These are phyloP conservation scores for Augochlorella aurata DNA, from an alignment of 2,888 invertebrate genomes.

Conservation along the genomic window DNA sequence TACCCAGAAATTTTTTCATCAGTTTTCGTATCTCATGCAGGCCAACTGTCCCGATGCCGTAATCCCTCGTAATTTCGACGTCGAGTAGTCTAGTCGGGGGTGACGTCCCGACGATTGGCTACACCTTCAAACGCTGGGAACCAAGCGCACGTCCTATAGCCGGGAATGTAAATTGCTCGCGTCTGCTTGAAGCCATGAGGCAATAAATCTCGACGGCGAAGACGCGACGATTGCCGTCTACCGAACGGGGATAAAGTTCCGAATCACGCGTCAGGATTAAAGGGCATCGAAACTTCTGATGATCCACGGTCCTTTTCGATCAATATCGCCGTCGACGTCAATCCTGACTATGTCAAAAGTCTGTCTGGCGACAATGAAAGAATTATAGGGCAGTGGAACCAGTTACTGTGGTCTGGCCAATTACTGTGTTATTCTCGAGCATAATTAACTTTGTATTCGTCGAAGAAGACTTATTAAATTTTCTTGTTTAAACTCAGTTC, in stretches of 20 bases:
- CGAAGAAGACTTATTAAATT: too few relatives aligned
- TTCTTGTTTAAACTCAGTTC: too few relatives aligned
- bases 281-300: slow-evolving; percentile 39
- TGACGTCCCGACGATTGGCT: slow-evolving; percentile 66
- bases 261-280: slow-evolving; percentile 71
- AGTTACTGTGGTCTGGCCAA: too few relatives aligned
- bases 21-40: slow-evolving; percentile 6
- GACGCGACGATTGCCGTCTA: slow-evolving; percentile 77
- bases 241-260: slow-evolving; percentile 67
- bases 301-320: slow-evolving; percentile 11
- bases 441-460: too few relatives aligned
- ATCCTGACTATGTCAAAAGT: background rate
- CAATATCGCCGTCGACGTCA: background rate
- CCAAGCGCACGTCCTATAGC: slow-evolving; percentile 63
- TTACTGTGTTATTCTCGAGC: too few relatives aligned
- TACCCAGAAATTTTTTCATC: slow-evolving; percentile 18
- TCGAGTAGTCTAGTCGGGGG: slow-evolving; percentile 47
- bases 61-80: slow-evolving; percentile 70
- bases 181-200: slow-evolving; percentile 73
- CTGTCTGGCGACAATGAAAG: too few relatives aligned
- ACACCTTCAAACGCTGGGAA: slow-evolving; percentile 63
- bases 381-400: too few relatives aligned
- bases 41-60: slow-evolving; percentile 38
- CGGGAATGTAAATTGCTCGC: slow-evolving; percentile 78
- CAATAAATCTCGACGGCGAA: slow-evolving; percentile 76